Evolutionary conservation across 2,113 vertebrate genomes (phyloP), one percentile per base, ranked within the genome.

Genomic region (Tympanuchus pallidicinctus): DNA sequence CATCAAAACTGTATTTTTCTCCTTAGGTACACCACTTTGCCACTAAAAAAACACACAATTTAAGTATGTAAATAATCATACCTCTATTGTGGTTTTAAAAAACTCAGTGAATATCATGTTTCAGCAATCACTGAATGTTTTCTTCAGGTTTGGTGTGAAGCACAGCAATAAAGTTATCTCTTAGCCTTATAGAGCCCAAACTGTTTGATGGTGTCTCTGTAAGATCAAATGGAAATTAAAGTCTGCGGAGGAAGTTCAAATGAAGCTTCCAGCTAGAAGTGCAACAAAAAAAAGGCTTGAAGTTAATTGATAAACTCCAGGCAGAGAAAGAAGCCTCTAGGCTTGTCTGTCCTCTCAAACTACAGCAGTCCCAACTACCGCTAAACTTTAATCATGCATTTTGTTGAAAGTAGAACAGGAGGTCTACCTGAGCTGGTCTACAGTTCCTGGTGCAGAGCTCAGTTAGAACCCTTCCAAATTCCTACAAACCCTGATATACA

Each of bases 171-270:
- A 92, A 92, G 90, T 89, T 96, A 86, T 96, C 89, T 94, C 91
- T 79, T 42, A 38, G 65, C 87, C 92, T 95, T 92, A 91, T 22
- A 91, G 79, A 88, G 79, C 60, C 45, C 89, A 89, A 96, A 92
- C 25, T 94, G 93, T 97, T 97, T 96, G 92, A 94, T 88, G 90
- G 90, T 94, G 95, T 89, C 32, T 91, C 48, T 96, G 81, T 82
- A 89, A 96, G 92, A 95, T 96, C 95, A 97, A 97, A 96, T 93
- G 65, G 77, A 95, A 95, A 92, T 95, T 93, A 90, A 95, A 92
- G 80, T 89, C 79, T 97, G 94, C 47, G 82, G 92, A 96, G 96
- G 95, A 97, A 95, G 95, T 94, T 96, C 93, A 97, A 95, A 95
- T 96, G 91, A 95, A 96, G 65, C 94, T 96, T 97, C 90, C 72